Evolutionary conservation across 2,113 vertebrate genomes (phyloP), one percentile per base, ranked within the genome.

Genomic region (Mirounga angustirostris): DNA sequence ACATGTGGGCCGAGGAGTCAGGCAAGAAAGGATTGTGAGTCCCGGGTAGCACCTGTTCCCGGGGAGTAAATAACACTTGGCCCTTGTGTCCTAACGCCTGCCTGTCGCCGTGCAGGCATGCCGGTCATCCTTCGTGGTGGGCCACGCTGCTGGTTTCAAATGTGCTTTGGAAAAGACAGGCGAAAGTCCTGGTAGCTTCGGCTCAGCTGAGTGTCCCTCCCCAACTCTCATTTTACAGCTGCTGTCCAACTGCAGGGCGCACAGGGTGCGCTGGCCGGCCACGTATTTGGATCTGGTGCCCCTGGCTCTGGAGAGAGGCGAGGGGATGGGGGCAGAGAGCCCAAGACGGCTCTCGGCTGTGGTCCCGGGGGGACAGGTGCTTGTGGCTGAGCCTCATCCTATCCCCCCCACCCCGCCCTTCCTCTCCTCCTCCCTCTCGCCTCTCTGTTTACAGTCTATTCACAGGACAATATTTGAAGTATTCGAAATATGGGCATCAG

Each of bases 1-100:
- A 40, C 76, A 71, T 46, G 92, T 95, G 94, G 97, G 80, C 92
- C 93, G 92, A 85, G 91, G 74, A 91, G 67, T 40, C 92, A 61
- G 67, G 76, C 58, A 54, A 82, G 46, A 59, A 65, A 81, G 97
- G 65, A 93, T 95, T 95, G 81, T 0, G 33, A 74, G 97, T 97
- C 97, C 94, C 28, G 0, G 59, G 81, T 43, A 73, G 94, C 97
- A 98, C 97, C 97, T 98, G 97, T 97, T 97, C 78, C 63, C 86
- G 8, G 96, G 90, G 85, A 95, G 97, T 95, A 97, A 98, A 92
- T 97, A 96, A 95, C 87, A 96, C 96, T 94, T 92, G 87, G 82
- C 52, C 95, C 96, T 93, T 69, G 76, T 94, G 97, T 95, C 93
- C 22, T 65, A 81, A 92, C n/a, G 78, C 82, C 97, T 89, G 89